These are phyloP conservation scores for Melitaea cinxia DNA, from an alignment of 1,140 invertebrate genomes.

Conservation along the genomic window DNA sequence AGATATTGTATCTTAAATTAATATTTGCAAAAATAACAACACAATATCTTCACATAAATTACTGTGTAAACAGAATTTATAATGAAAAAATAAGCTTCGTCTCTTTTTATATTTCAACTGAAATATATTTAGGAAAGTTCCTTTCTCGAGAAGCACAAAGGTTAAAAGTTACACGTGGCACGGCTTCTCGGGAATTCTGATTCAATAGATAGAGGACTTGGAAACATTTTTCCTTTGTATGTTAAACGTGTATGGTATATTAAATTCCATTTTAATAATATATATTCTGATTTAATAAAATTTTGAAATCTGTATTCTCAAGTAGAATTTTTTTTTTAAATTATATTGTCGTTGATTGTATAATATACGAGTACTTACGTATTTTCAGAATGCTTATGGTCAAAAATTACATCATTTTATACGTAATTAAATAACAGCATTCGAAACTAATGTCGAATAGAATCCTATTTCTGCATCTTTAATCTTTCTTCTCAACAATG, in stretches of 20 bases:
- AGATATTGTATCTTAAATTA: too few species aligned
- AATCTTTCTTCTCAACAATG: too few species aligned
- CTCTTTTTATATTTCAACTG: background rate
- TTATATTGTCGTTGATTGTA: background rate
- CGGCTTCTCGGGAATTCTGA: slow-evolving; percentile 2
- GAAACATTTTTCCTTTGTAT: slow-evolving; percentile 8
- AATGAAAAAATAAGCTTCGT: background rate
- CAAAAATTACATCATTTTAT: background rate
- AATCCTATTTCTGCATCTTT: background rate
- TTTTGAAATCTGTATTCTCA: background rate
- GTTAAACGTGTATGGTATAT: background rate
- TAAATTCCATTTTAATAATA: slow-evolving; percentile 4
- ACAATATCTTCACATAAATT: too few species aligned
- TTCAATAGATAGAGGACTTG: slow-evolving; percentile 2
- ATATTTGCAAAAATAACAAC: too few species aligned
- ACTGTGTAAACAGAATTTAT: too few species aligned
- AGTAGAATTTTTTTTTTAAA: background rate
- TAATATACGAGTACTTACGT: too few species aligned
- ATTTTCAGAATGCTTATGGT: too few species aligned
- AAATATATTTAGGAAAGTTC: background rate
- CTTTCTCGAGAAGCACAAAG: background rate
- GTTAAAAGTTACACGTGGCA: slow-evolving; percentile 7
- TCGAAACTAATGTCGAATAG: background rate
- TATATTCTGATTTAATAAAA: background rate
- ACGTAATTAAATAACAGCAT: background rate